A percentile compares a stretch with the other conserved stretches of the same genome.
Conservation (phyloP, 2,113 vertebrate genomes). For the Oostethus manadensis region DNA sequence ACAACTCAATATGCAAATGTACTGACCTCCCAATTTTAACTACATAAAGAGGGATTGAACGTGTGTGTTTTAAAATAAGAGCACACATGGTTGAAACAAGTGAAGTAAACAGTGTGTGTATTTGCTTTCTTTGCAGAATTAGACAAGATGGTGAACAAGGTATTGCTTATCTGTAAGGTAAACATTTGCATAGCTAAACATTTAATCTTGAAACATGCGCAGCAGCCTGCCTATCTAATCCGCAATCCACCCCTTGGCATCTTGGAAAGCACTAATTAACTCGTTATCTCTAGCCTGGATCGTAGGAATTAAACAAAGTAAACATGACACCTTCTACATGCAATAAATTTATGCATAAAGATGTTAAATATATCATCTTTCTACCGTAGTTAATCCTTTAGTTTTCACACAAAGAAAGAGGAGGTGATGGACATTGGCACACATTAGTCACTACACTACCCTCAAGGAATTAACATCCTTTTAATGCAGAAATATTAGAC, state of each 20-base stretch:
- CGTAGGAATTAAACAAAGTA: neutral
- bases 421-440: neutral
- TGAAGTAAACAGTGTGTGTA: neutral
- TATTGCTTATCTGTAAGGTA: neutral
- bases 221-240: neutral
- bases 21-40: neutral
- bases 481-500: too few species aligned
- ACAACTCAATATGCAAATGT: constrained; percentile 1
- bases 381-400: neutral
- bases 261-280: neutral
- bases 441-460: neutral
- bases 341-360: neutral
- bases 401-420: neutral
- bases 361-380: neutral
- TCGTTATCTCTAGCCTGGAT: neutral
- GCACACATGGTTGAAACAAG: neutral
- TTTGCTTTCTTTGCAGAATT: neutral
- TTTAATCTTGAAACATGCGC: neutral
- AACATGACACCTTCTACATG: neutral
- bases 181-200: neutral
- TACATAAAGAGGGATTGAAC: neutral
- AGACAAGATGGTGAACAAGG: neutral
- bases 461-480: too few species aligned
- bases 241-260: neutral
- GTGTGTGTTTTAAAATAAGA: neutral